These are phyloP conservation scores for Drosophila leonis DNA, from an alignment of 2,888 invertebrate species.

Conservation along the genomic window DNA sequence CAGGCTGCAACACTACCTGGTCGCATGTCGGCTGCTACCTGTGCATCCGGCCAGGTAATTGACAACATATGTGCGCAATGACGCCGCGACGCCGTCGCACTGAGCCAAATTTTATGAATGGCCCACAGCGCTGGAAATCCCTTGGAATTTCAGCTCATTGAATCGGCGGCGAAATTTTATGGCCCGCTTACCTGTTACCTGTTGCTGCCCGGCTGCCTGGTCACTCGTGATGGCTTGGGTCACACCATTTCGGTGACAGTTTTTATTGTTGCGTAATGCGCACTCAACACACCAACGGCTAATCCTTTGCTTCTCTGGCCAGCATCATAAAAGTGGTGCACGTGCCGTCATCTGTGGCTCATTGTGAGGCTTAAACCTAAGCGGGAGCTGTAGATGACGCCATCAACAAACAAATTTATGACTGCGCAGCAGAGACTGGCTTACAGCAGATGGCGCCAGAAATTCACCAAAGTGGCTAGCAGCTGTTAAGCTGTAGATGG, in stretches of 20 bases:
- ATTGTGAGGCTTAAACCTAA: rapidly evolving
- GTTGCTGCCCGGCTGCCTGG: not conserved
- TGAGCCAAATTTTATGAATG: slow-evolving; percentile 62
- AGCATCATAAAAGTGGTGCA: slow-evolving; percentile 1
- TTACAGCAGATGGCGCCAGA: slow-evolving; percentile 5
- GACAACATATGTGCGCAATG: slow-evolving; percentile 64
- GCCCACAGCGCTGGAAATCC: slow-evolving; percentile 57
- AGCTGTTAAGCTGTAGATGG: not conserved
- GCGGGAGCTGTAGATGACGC: slow-evolving; percentile 3
- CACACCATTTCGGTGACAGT: slow-evolving; percentile 26
- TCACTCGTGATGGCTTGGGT: not conserved
- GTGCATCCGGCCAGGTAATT: slow-evolving; percentile 51
- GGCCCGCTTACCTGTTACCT: slow-evolving; percentile 21
- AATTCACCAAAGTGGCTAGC: not conserved
- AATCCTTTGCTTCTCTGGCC: not conserved
- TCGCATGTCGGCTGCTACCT: slow-evolving; percentile 4
- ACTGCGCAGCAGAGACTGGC: not conserved
- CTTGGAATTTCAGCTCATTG: slow-evolving; percentile 69
- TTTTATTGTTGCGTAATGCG: slow-evolving; percentile 72
- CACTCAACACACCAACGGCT: not conserved
- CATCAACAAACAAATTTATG: not conserved
- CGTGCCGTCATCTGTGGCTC: slow-evolving; percentile 40
- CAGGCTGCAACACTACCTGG: slow-evolving; percentile 9
- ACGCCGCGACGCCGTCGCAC: not conserved
- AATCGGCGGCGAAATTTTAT: slow-evolving; percentile 15